Evolutionary conservation across 2,888 invertebrate species (phyloP).

Genomic region (Gasteruption jaculator): DNA sequence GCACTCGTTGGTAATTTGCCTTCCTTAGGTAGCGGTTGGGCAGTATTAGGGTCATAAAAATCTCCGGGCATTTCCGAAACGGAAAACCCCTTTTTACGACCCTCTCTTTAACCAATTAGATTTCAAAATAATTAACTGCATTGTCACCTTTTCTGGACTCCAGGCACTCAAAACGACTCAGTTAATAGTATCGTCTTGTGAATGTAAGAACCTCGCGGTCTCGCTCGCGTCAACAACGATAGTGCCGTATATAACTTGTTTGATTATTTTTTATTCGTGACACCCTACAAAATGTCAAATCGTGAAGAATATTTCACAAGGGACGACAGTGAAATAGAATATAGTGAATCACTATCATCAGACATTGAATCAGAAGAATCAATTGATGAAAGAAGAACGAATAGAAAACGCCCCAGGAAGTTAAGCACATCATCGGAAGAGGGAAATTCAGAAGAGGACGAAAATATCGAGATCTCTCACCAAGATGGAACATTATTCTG

Average conservation of each 20-base stretch:
- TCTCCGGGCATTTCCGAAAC: no score
- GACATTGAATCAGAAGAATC: conserved; percentile 9
- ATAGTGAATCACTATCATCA: conserved; percentile 11
- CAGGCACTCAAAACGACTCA: no score
- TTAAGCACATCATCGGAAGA: conserved; percentile 10
- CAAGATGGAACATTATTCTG: conserved; percentile 12
- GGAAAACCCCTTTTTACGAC: no score
- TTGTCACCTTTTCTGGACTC: no score
- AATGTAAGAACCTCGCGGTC: no score
- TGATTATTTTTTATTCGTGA: conserved; percentile 11
- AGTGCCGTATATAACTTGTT: conserved; percentile 17
- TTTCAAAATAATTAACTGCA: no score
- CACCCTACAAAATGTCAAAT: conserved; percentile 9
- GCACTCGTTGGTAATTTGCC: no score
- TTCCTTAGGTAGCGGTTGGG: no score
- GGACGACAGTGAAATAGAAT: conserved; percentile 15
- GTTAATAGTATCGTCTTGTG: no score
- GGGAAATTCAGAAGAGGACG: conserved; percentile 3
- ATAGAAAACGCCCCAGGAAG: conserved; percentile 9
- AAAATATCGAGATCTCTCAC: conserved; percentile 10
- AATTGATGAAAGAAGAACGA: conserved; percentile 9
- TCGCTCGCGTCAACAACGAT: no score
- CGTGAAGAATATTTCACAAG: conserved; percentile 6
- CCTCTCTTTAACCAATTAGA: no score
- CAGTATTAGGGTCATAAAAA: no score